Evolutionary conservation across 2,113 vertebrate genomes (phyloP), one percentile per base, ranked within the genome.

Genomic region (Vidua macroura): DNA sequence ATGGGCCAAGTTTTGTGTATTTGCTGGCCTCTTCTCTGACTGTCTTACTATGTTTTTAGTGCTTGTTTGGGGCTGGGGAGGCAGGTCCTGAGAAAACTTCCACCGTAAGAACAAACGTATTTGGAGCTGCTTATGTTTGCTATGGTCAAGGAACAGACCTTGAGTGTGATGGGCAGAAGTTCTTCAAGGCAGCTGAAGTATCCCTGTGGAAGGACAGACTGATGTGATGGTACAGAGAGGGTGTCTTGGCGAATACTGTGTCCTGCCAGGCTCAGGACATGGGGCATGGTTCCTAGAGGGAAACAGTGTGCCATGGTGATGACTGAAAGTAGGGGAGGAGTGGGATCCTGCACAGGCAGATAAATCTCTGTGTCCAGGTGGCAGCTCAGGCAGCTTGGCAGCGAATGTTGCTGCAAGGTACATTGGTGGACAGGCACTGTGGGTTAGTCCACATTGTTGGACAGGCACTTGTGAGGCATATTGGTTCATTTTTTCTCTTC

Each of bases 401-500:
- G 63, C 33, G 37, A 44, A 49, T 14, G 14, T 37, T 88, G 41
- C 24, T 5, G 3, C 39, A 67, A 51, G 43, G 19, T 58, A 6
- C 58, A 10, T 33, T 41, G 49, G 37, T 64, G 27, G 46, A 58
- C 37, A 72, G 75, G 69, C 33, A n/a, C 31, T 43, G 37, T 75
- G 52, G 16, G 22, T 67, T 67, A 69, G 28, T 9, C 1, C 41
- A 41, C 41, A 41, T 41, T 41, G 41, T 11, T 41, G 41, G 41
- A 41, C 60, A 69, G 31, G 62, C 24, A 52, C 33, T 73, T 1
- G 0, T 76, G 52, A 89, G 31, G 60, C 92, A 35, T 81, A 59
- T 72, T 5, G 11, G 35, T 73, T 69, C 5, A 4, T 69, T 64
- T 94, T 95, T 83, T 97, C 72, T 82, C 72, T 90, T 98, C 97